Evolutionary conservation across 2,113 vertebrate genomes (phyloP).

Genomic region (Steatornis caripensis): DNA sequence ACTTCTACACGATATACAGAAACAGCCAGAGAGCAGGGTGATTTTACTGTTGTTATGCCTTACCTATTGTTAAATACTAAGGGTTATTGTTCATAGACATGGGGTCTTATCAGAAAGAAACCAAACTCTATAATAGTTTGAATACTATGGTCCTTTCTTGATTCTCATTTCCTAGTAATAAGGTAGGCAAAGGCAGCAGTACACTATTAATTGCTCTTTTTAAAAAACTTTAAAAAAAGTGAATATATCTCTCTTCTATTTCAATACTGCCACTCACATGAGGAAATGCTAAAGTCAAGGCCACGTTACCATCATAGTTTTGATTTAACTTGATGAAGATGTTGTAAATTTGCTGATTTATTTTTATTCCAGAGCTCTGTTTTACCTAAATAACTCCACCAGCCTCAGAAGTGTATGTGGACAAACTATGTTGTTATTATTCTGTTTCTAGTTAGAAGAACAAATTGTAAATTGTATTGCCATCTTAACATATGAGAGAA

Average conservation of each 20-base stretch:
- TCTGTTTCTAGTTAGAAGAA: not conserved
- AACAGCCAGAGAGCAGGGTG: conserved; percentile 44
- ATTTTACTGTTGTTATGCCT: conserved; percentile 58
- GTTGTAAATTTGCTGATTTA: not conserved
- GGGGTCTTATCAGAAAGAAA: not conserved
- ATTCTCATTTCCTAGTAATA: not conserved
- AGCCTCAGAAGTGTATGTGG: not conserved
- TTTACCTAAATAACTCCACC: not conserved
- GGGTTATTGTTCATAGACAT: not conserved
- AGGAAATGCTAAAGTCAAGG: not conserved
- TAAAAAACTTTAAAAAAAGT: not conserved
- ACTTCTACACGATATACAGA: conserved; percentile 62
- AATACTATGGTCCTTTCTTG: not conserved
- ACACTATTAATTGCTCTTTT: not conserved
- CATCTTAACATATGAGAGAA: not conserved
- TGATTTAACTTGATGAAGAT: not conserved
- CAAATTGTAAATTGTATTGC: not conserved
- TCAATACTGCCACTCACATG: not conserved
- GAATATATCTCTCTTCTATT: not conserved
- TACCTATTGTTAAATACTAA: conserved; percentile 55
- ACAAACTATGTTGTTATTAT: not conserved
- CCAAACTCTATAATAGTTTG: not conserved
- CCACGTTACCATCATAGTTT: not conserved
- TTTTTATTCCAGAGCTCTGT: not conserved
- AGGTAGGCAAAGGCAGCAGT: not conserved